Conservation (phyloP, 2,113 vertebrate species). For the Pithys albifrons region DNA sequence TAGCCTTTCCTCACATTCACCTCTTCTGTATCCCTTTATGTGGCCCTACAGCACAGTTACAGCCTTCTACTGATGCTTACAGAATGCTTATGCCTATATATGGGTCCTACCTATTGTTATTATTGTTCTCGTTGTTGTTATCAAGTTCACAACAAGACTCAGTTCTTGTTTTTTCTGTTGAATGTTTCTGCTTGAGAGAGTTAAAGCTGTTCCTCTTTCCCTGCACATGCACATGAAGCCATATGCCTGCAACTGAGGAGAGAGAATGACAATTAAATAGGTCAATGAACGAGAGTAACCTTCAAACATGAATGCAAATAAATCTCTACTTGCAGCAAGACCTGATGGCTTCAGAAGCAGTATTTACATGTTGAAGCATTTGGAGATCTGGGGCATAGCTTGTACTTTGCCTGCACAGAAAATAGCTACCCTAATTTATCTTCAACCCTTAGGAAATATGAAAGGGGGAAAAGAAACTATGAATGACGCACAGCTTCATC, state of each 20-base stretch:
- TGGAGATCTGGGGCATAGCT: constrained; percentile 42
- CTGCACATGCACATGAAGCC: constrained; percentile 1
- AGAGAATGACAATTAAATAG: constrained; percentile 50
- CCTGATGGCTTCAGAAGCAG: constrained; percentile 31
- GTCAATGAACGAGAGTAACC: constrained; percentile 68
- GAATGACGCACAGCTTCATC: constrained; percentile 35
- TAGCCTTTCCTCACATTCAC: neutral
- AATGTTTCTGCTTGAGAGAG: constrained; percentile 7
- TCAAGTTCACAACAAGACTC: neutral
- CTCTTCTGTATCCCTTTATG: neutral
- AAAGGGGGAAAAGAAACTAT: neutral
- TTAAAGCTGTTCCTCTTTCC: constrained; percentile 14
- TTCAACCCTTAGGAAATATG: constrained; percentile 22
- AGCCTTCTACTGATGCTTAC: neutral
- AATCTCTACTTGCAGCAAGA: constrained; percentile 40
- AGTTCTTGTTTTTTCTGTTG: neutral
- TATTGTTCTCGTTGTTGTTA: neutral
- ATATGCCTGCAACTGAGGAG: constrained; percentile 21
- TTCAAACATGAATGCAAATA: constrained; percentile 33
- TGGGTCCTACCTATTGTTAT: neutral
- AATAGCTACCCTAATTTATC: constrained; percentile 47
- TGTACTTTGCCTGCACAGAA: constrained; percentile 14
- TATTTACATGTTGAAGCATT: constrained; percentile 41
- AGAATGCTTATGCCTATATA: neutral
- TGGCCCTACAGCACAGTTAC: neutral